Evolutionary conservation across 2,113 vertebrate species (phyloP).

Genomic region (Semnornis frantzii): DNA sequence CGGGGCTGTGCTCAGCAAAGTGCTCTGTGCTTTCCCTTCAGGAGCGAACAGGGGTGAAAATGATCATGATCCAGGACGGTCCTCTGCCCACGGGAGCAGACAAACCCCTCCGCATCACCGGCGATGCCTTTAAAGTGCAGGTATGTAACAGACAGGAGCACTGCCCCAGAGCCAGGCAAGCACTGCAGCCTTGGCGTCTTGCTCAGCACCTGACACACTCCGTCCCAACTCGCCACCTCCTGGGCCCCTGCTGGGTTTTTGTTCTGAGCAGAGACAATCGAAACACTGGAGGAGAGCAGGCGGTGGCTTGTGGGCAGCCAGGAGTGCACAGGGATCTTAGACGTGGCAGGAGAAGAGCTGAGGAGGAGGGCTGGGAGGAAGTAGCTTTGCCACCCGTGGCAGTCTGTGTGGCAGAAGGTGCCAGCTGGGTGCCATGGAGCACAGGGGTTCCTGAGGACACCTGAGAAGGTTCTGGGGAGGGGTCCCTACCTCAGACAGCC

Average conservation of each 20-base stretch:
- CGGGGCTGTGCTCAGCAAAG: conserved; percentile 36
- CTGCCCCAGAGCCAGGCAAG: not conserved
- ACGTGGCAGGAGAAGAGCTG: not conserved
- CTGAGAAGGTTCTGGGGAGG: not conserved
- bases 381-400: not conserved
- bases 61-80: conserved; percentile 99
- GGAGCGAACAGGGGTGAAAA: conserved; percentile 98
- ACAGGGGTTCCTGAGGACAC: not conserved
- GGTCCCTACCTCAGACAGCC: conserved; percentile 58
- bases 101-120: conserved; percentile 97
- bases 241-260: not conserved
- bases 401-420: not conserved
- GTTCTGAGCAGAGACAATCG: not conserved
- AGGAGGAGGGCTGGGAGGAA: not conserved
- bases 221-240: not conserved
- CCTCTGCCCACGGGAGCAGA: conserved; percentile 95
- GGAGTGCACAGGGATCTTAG: not conserved
- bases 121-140: conserved; percentile 98
- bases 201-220: not conserved
- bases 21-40: conserved; percentile 68
- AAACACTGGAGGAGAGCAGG: not conserved
- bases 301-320: not conserved
- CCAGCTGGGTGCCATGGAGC: not conserved
- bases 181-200: not conserved
- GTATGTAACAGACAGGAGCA: conserved; percentile 70